These are phyloP conservation scores for Grantiella picta DNA, from an alignment of 2,113 vertebrate genomes.

Conservation along the genomic window DNA sequence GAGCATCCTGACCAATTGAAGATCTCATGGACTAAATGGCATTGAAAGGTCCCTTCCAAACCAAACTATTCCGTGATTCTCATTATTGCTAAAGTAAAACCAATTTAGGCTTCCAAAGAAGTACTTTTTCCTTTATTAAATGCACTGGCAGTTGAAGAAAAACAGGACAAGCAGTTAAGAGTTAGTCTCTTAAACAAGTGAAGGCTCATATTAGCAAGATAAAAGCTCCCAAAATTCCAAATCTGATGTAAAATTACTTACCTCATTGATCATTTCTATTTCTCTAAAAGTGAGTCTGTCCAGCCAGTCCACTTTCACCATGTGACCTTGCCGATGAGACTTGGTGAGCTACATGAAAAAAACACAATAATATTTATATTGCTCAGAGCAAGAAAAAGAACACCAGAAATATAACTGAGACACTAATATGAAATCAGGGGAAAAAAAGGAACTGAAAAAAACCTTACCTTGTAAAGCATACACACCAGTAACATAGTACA, in stretches of 20 bases:
- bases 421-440: not conserved
- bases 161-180: not conserved
- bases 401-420: not conserved
- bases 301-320: conserved; percentile 99
- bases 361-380: not conserved
- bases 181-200: not conserved
- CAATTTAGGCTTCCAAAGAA: not conserved
- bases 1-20: not conserved
- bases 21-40: not conserved
- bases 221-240: not conserved
- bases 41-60: not conserved
- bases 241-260: conserved; percentile 17
- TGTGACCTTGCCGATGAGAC: conserved; percentile 96
- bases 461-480: not conserved
- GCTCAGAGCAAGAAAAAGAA: not conserved
- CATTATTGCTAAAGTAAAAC: not conserved
- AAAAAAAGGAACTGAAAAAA: not conserved
- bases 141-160: not conserved
- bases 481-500: not conserved
- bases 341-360: conserved; percentile 86
- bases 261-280: conserved; percentile 99
- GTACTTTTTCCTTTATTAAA: not conserved
- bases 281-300: conserved; percentile 97
- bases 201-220: not conserved
- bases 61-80: not conserved